Conservation (phyloP, 30 jellyfish, hydroid and myxozoan genomes). For the Cassiopea andromeda region DNA sequence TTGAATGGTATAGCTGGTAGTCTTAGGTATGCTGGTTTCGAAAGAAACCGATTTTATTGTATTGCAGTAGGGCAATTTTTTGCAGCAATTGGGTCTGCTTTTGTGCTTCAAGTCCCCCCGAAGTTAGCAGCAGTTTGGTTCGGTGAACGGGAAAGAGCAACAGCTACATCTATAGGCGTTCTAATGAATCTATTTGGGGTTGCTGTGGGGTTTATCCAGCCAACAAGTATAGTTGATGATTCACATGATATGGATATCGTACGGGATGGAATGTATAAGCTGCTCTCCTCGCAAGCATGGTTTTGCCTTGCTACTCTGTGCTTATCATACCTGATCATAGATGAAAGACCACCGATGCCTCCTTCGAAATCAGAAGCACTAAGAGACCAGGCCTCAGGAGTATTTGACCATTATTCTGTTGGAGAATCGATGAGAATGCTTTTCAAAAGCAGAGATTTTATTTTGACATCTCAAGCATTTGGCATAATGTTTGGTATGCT, state of each 20-base stretch:
- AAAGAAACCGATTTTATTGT: slow-evolving; percentile 47
- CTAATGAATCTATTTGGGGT: slow-evolving; percentile 87
- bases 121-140: slow-evolving; percentile 91
- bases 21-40: slow-evolving; percentile 73
- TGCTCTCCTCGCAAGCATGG: slow-evolving; percentile 67
- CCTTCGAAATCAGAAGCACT: slow-evolving; percentile 71
- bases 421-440: slow-evolving; percentile 43
- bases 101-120: slow-evolving; percentile 86
- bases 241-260: slow-evolving; percentile 36
- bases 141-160: slow-evolving; percentile 89
- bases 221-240: slow-evolving; percentile 71
- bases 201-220: slow-evolving; percentile 84
- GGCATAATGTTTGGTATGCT: slow-evolving; percentile 69
- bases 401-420: slow-evolving; percentile 26
- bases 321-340: slow-evolving; percentile 37
- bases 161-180: slow-evolving; percentile 88
- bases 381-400: slow-evolving; percentile 30
- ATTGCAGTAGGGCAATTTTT: slow-evolving; percentile 76
- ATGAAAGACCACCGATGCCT: slow-evolving; percentile 68
- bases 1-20: slow-evolving; percentile 64
- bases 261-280: slow-evolving; percentile 31
- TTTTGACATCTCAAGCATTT: slow-evolving; percentile 73
- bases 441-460: slow-evolving; percentile 52
- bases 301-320: slow-evolving; percentile 46
- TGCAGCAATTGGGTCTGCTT: slow-evolving; percentile 83